A percentile compares a stretch with the other conserved stretches of the same genome.
Evolutionary conservation across 2,797 vertebrate species (phyloP).

Genomic region (Chelidonichthys spinosus): DNA sequence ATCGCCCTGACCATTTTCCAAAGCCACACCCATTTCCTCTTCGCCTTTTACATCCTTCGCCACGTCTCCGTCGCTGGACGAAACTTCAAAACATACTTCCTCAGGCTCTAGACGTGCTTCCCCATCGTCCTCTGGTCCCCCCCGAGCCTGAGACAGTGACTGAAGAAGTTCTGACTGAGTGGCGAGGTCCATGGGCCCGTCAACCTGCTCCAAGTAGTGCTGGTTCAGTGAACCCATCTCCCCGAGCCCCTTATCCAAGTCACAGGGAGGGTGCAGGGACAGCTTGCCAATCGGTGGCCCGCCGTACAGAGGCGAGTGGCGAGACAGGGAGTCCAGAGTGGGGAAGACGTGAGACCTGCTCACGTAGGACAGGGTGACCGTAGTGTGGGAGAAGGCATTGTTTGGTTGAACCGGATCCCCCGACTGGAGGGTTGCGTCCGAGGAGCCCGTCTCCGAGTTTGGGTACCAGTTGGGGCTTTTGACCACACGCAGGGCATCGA

Average conservation of each 20-base stretch:
- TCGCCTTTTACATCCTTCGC: conserved; percentile 37
- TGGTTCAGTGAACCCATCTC: conserved; percentile 69
- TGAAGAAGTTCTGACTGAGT: conserved; percentile 66
- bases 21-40: conserved; percentile 25
- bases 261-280: conserved; percentile 71
- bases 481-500: conserved; percentile 71
- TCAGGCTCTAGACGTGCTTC: conserved; percentile 46
- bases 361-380: conserved; percentile 87
- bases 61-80: conserved; percentile 30
- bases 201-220: conserved; percentile 68
- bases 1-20: conserved; percentile 69
- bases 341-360: conserved; percentile 85
- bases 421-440: conserved; percentile 61
- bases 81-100: conserved; percentile 62
- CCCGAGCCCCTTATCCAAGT: conserved; percentile 63
- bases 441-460: conserved; percentile 65
- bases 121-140: conserved; percentile 50
- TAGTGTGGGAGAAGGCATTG: conserved; percentile 85
- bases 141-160: conserved; percentile 64
- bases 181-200: conserved; percentile 68
- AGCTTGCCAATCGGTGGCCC: conserved; percentile 77
- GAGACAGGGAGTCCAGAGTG: conserved; percentile 68
- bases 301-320: conserved; percentile 67
- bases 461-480: conserved; percentile 77
- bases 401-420: conserved; percentile 81